These are phyloP conservation scores for Coturnix japonica DNA, from an alignment of 2,113 vertebrate genomes.

Conservation along the genomic window DNA sequence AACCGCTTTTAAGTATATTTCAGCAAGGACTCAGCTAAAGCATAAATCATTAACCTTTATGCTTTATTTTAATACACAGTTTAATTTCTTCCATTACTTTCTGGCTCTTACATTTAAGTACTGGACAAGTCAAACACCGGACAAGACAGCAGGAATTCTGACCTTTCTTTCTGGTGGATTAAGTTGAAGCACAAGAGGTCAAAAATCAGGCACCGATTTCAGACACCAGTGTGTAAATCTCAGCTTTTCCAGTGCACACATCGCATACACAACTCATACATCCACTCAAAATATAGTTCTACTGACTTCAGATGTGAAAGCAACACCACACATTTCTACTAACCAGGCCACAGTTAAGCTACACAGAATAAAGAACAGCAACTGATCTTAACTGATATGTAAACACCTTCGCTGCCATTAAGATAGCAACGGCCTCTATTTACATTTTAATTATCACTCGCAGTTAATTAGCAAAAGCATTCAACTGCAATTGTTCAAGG, in stretches of 20 bases:
- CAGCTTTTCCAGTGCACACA: background rate
- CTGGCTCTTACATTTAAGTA: background rate
- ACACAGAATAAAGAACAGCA: background rate
- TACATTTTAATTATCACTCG: background rate
- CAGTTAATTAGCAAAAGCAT: background rate
- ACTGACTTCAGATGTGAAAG: background rate
- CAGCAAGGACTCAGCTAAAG: background rate
- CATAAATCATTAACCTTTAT: background rate
- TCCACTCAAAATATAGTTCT: background rate
- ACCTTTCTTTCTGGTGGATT: background rate
- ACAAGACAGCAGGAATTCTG: background rate
- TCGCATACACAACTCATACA: background rate
- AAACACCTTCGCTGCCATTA: background rate
- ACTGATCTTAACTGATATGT: background rate
- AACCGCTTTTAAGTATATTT: background rate
- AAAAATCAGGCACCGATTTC: background rate
- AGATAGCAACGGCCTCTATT: background rate
- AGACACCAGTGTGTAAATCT: background rate
- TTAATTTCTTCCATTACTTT: background rate
- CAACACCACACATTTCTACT: background rate
- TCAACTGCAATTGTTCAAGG: background rate
- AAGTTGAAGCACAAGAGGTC: background rate
- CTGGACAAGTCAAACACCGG: background rate
- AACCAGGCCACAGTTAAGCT: background rate
- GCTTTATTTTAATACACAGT: background rate